A percentile compares a stretch with the other conserved stretches of the same genome.
Conservation (phyloP, 2,113 vertebrate species). For the Perccottus glenii region DNA sequence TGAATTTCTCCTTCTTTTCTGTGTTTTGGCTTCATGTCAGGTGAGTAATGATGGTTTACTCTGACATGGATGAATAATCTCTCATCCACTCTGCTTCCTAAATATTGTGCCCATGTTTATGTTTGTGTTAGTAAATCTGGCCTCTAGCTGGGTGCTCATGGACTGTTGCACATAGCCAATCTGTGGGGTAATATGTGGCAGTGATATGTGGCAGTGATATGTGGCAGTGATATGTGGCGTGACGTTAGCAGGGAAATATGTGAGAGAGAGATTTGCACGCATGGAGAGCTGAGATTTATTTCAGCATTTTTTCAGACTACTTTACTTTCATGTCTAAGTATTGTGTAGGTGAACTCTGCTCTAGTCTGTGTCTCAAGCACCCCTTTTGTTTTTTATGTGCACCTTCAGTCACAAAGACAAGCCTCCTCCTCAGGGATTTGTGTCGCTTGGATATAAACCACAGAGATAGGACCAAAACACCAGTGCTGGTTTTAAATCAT, state of each 20-base stretch:
- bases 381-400: constrained; percentile 15
- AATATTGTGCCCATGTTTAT: constrained; percentile 45
- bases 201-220: constrained; percentile 52
- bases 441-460: constrained; percentile 61
- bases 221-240: constrained; percentile 43
- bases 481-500: constrained; percentile 21
- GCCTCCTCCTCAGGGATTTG: constrained; percentile 39
- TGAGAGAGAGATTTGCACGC: constrained; percentile 49
- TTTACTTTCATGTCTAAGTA: background rate
- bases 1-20: background rate
- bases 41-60: background rate
- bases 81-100: background rate
- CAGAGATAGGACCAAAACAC: constrained; percentile 41
- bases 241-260: constrained; percentile 48
- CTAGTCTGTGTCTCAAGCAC: constrained; percentile 8
- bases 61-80: background rate
- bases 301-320: constrained; percentile 41
- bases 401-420: constrained; percentile 11
- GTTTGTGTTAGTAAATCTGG: constrained; percentile 52
- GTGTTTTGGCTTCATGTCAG: constrained; percentile 8
- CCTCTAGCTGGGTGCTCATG: constrained; percentile 25
- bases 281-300: constrained; percentile 31
- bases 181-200: constrained; percentile 29
- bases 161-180: constrained; percentile 41
- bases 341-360: constrained; percentile 2